Evolutionary conservation across 2,888 invertebrate genomes (phyloP), one percentile per base, ranked within the genome.

Genomic region (Orchestes rusci): DNA sequence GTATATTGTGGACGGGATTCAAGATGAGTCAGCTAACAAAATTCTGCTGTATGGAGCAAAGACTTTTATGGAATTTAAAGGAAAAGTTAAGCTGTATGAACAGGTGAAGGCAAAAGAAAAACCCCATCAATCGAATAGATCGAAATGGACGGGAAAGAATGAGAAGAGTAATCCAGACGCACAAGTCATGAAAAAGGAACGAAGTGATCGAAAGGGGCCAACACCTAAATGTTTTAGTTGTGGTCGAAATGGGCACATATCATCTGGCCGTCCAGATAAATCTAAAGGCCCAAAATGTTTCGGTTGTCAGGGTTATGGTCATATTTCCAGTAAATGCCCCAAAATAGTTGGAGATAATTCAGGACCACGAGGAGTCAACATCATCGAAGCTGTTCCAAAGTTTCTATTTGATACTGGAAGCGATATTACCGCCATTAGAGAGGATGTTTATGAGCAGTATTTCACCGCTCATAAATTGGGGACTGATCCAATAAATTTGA

Each of bases 1-100:
- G 30, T 54, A 52, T 17, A 51, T 53, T 2, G 49, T 56, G 5
- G 52, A 56, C 37, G 53, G 50, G 4, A 51, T 56, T 23, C n/a
- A 3, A 18, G 55, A 54, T 36, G 44, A 56, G 4, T 16, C 32
- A 4, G 15, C 37, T n/a, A 52, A 50, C 20, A 56, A 56, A 51
- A 20, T 52, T 8, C 20, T 53, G 8, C 35, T 56, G 10, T 53
- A 52, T 29, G 54, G 48, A 15, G 49, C 53, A 3, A 45, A 40
- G 17, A 50, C n/a, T 5, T 48, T 53, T 40, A 7, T 12, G 3
- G 46, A 53, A 16, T 46, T 53, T 32, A 52, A 50, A 33, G 33
- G 42, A 8, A 55, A 48, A 39, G 8, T 53, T 7, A 50, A 56
- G 17, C 5, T 54, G 12, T 56, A 56, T 40, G 43, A 23, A 5